Evolutionary conservation across 64 coral and sea anemone genomes (phyloP).

Genomic region (Dendrophyllia cribrosa): DNA sequence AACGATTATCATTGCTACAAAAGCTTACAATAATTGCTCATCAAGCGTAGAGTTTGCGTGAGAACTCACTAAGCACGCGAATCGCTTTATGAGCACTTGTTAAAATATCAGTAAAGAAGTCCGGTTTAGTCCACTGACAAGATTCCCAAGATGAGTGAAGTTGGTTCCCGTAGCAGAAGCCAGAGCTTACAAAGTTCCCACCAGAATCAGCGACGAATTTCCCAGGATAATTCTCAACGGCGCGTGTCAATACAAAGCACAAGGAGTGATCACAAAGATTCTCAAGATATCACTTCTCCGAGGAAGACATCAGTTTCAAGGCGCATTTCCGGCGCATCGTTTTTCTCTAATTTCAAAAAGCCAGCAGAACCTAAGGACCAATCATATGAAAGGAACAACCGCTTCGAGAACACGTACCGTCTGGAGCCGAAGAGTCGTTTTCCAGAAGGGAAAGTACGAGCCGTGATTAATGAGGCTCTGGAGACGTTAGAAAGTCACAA

Average conservation of each 20-base stretch:
- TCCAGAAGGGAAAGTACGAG: slow-evolving; percentile 53
- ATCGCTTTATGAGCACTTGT: background rate
- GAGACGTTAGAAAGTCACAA: slow-evolving; percentile 12
- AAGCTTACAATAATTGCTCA: background rate
- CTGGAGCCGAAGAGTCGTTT: slow-evolving; percentile 56
- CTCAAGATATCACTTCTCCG: background rate
- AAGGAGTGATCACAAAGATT: background rate
- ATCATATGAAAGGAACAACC: background rate
- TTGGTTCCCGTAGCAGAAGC: background rate
- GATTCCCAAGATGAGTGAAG: background rate
- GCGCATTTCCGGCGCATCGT: slow-evolving; percentile 24
- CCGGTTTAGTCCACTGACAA: background rate
- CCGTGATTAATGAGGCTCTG: slow-evolving; percentile 65
- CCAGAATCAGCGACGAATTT: background rate
- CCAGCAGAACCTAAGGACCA: background rate
- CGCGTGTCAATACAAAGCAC: background rate
- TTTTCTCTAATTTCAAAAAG: slow-evolving; percentile 7
- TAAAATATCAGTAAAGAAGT: background rate
- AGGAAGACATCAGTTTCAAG: background rate
- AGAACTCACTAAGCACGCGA: background rate
- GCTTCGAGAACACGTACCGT: slow-evolving; percentile 68
- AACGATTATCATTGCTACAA: background rate
- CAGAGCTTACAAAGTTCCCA: background rate
- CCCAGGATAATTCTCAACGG: background rate
- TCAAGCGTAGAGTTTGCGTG: background rate